Evolutionary conservation across 2,113 vertebrate species (phyloP).

Genomic region (Oceanodroma tethys): DNA sequence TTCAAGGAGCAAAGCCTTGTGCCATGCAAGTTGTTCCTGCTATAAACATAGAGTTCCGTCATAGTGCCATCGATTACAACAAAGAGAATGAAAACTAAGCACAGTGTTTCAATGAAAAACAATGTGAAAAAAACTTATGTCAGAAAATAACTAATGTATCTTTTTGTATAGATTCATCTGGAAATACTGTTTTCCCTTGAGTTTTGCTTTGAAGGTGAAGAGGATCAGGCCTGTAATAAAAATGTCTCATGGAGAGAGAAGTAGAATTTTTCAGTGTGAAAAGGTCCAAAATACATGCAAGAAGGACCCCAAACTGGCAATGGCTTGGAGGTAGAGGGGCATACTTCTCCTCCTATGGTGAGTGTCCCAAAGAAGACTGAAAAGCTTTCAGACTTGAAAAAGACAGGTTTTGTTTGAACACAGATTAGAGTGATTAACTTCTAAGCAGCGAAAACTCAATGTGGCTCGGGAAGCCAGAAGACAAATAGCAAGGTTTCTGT

Average conservation of each 20-base stretch:
- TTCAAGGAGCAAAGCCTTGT: not conserved
- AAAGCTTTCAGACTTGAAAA: not conserved
- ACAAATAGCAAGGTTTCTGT: not conserved
- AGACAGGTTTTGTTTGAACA: not conserved
- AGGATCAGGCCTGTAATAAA: not conserved
- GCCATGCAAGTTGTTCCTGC: not conserved
- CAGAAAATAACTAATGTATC: not conserved
- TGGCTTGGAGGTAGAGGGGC: not conserved
- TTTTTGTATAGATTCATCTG: not conserved
- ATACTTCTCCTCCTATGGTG: not conserved
- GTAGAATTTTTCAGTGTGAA: not conserved
- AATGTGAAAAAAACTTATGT: not conserved
- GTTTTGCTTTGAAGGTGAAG: not conserved
- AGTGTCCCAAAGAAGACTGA: not conserved
- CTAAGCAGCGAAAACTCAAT: not conserved
- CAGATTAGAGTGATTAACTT: not conserved
- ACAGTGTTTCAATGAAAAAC: not conserved
- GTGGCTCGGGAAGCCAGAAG: not conserved
- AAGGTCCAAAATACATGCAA: not conserved
- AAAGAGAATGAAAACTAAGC: not conserved
- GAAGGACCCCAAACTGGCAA: rapidly evolving
- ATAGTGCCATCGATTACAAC: not conserved
- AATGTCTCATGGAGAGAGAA: not conserved
- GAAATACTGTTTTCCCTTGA: not conserved
- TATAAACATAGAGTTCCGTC: not conserved